These are phyloP conservation scores for Lepisosteus oculatus DNA, from an alignment of 2,113 vertebrate genomes.

Conservation along the genomic window DNA sequence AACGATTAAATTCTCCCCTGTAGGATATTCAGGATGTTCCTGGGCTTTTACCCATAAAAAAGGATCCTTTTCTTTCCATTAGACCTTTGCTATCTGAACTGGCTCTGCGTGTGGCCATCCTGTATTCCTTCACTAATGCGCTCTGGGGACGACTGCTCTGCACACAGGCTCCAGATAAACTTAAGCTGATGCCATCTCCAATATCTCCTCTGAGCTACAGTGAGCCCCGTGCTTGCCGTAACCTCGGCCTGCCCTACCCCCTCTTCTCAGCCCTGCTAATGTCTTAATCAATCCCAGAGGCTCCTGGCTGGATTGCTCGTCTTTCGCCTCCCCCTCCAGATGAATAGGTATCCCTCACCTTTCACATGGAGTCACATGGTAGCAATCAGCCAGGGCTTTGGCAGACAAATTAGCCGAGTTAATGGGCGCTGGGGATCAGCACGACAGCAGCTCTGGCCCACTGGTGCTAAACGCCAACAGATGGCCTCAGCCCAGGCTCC, in stretches of 20 bases:
- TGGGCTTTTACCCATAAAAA: neutral
- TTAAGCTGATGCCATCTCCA: neutral
- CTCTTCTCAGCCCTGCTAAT: neutral
- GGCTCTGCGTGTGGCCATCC: neutral
- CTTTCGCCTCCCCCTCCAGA: constrained; percentile 36
- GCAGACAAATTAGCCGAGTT: constrained; percentile 69
- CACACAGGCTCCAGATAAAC: neutral
- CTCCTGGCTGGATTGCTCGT: neutral
- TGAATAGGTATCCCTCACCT: constrained; percentile 62
- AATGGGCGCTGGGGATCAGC: constrained; percentile 61
- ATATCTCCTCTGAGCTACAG: neutral
- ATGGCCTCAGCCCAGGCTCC: constrained; percentile 39
- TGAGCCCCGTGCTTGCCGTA: neutral
- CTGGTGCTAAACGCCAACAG: constrained; percentile 63
- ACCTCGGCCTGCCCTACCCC: neutral
- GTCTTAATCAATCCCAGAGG: constrained; percentile 7
- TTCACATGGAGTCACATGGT: constrained; percentile 61
- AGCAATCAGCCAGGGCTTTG: constrained; percentile 62
- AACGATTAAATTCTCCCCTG: neutral
- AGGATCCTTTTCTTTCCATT: neutral
- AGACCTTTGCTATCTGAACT: neutral
- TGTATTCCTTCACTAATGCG: neutral
- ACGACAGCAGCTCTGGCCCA: constrained; percentile 48
- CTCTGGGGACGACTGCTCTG: neutral
- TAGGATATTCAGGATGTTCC: constrained; percentile 1